These are phyloP conservation scores for Muraenolepis orangiensis DNA, from an alignment of 2,797 vertebrate genomes.

Conservation along the genomic window DNA sequence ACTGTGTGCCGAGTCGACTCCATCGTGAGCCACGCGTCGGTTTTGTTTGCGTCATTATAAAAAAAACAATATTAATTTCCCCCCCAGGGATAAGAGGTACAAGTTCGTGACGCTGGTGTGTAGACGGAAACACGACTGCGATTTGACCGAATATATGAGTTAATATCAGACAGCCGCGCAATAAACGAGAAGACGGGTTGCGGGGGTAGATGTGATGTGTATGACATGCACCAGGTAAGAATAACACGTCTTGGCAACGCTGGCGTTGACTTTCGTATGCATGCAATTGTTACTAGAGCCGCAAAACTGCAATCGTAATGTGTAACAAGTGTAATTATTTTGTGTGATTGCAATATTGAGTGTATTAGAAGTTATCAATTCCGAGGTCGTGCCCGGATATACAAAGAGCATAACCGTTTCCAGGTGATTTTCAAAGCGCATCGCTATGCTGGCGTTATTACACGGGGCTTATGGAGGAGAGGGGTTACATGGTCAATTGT, in stretches of 20 bases:
- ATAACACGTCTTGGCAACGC: slow-evolving; percentile 43
- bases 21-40: background rate
- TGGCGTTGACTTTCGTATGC: slow-evolving; percentile 27
- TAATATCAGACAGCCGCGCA: background rate
- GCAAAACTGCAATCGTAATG: background rate
- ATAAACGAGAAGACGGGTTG: slow-evolving; percentile 5
- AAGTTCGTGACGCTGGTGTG: background rate
- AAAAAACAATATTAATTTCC: background rate
- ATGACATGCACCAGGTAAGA: slow-evolving; percentile 54
- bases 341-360: background rate
- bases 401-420: background rate
- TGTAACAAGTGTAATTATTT: background rate
- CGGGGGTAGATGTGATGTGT: slow-evolving; percentile 14
- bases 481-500: background rate
- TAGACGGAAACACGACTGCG: background rate
- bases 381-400: background rate
- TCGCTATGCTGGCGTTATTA: background rate
- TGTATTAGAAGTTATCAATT: background rate
- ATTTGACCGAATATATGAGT: background rate
- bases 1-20: slow-evolving; percentile 4
- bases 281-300: no score
- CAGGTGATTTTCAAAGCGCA: background rate
- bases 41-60: background rate
- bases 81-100: background rate
- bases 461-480: background rate